These are phyloP conservation scores for Oreohelix idahoensis DNA, from an alignment of 1,140 invertebrate genomes.

Conservation along the genomic window DNA sequence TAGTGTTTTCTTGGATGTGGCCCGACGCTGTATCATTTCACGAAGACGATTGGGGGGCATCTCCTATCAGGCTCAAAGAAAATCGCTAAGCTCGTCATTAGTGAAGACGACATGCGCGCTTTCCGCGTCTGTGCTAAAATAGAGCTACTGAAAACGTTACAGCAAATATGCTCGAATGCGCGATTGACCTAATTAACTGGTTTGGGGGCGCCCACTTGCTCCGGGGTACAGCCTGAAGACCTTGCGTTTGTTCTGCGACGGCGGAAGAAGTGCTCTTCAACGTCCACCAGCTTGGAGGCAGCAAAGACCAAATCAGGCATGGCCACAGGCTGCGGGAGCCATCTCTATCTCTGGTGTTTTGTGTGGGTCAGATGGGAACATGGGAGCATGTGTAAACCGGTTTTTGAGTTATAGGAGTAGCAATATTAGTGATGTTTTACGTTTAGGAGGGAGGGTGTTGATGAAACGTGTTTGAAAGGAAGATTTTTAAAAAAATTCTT, in stretches of 20 bases:
- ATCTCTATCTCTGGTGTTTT: not conserved
- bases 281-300: slow-evolving; percentile 15
- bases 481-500: too few species aligned
- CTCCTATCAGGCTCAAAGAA: not conserved
- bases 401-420: too few species aligned
- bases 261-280: slow-evolving; percentile 31
- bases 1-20: not conserved
- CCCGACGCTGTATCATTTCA: not conserved
- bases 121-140: slow-evolving; percentile 30
- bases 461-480: too few species aligned
- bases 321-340: not conserved
- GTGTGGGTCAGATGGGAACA: not conserved
- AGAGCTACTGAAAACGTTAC: slow-evolving; percentile 38
- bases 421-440: too few species aligned
- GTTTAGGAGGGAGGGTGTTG: too few species aligned
- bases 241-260: slow-evolving; percentile 25
- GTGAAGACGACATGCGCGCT: slow-evolving; percentile 29
- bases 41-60: slow-evolving; percentile 5
- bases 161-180: slow-evolving; percentile 31
- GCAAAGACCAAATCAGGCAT: slow-evolving; percentile 21
- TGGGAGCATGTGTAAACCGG: not conserved
- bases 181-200: slow-evolving; percentile 41
- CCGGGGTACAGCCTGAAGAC: not conserved
- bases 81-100: slow-evolving; percentile 39
- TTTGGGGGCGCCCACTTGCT: not conserved